Evolutionary conservation across 2,113 vertebrate species (phyloP).

Genomic region (Sula dactylatra): DNA sequence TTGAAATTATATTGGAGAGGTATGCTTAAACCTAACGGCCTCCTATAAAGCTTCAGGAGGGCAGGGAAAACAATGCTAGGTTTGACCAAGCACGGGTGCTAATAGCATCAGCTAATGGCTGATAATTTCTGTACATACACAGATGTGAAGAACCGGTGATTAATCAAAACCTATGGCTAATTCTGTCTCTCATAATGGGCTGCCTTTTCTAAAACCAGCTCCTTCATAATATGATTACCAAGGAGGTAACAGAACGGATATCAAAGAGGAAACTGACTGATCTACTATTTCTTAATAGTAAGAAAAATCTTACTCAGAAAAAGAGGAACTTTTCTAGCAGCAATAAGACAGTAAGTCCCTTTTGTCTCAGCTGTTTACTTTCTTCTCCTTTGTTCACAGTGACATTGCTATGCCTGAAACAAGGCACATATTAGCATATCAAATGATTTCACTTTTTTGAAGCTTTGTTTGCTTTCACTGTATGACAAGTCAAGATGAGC

Average conservation of each 20-base stretch:
- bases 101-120: background rate
- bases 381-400: background rate
- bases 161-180: background rate
- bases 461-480: background rate
- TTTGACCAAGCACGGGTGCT: background rate
- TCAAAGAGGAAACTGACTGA: background rate
- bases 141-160: background rate
- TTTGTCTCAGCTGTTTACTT: background rate
- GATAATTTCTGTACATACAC: background rate
- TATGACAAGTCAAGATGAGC: background rate
- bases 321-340: background rate
- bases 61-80: background rate
- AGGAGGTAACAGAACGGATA: background rate
- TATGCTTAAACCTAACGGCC: background rate
- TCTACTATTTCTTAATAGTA: background rate
- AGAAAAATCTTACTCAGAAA: background rate
- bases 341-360: background rate
- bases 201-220: background rate
- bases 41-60: background rate
- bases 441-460: background rate
- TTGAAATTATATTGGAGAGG: background rate
- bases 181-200: background rate
- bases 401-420: background rate
- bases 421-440: background rate
- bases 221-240: background rate